These are phyloP conservation scores for Cherax quadricarinatus DNA, from an alignment of 1,140 invertebrate species.

Conservation along the genomic window DNA sequence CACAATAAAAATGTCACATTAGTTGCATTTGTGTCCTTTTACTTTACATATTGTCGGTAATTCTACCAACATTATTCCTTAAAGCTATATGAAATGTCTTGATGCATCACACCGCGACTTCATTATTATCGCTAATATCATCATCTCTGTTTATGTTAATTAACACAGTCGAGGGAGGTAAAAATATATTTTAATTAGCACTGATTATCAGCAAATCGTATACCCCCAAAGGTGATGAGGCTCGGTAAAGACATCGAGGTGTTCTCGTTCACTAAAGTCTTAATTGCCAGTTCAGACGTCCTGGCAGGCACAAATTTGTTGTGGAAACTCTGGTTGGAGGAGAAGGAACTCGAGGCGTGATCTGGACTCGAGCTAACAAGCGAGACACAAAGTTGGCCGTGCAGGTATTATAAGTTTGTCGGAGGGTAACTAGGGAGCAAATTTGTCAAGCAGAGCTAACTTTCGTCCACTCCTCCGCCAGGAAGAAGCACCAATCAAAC, in stretches of 20 bases:
- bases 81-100: too few species aligned
- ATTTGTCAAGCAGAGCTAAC: slow-evolving; percentile 15
- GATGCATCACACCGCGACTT: too few species aligned
- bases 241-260: not conserved
- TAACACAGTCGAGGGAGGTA: too few species aligned
- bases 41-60: too few species aligned
- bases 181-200: too few species aligned
- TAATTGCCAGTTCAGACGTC: not conserved
- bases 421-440: slow-evolving; percentile 8
- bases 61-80: too few species aligned
- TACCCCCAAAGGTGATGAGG: too few species aligned
- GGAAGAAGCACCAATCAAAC: slow-evolving; percentile 19
- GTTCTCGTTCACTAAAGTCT: not conserved
- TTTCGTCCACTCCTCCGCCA: not conserved
- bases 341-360: slow-evolving; percentile 1
- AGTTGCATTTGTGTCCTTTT: too few species aligned
- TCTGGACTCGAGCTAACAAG: not conserved
- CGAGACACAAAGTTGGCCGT: slow-evolving; percentile 10
- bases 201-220: too few species aligned
- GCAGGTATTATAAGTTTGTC: slow-evolving; percentile 8
- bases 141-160: too few species aligned
- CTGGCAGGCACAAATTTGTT: not conserved
- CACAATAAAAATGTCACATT: too few species aligned
- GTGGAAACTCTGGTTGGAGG: not conserved
- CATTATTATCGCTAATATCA: too few species aligned